Conservation (phyloP, 35 echinoderm and acorn worm genomes). For the Eucidaris tribuloides region DNA sequence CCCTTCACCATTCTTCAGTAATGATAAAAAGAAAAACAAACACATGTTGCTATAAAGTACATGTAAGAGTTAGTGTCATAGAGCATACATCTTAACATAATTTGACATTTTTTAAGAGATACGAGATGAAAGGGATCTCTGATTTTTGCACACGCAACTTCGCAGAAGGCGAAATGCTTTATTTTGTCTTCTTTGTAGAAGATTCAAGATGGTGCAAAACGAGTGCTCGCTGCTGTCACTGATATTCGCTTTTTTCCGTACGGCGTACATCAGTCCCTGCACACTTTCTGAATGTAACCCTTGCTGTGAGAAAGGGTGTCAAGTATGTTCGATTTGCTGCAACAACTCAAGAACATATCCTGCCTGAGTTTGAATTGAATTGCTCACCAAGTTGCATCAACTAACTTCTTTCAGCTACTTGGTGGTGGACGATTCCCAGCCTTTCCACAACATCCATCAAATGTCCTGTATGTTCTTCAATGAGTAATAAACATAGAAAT, state of each 20-base stretch:
- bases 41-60: too few relatives aligned
- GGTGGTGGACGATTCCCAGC: conserved; percentile 51
- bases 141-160: conserved; percentile 27
- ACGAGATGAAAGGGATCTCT: conserved; percentile 20
- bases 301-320: conserved; percentile 38
- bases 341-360: conserved; percentile 22
- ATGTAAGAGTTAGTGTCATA: too few relatives aligned
- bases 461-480: conserved; percentile 20
- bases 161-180: conserved; percentile 42
- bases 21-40: too few relatives aligned
- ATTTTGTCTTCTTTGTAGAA: neutral
- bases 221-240: neutral
- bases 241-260: neutral
- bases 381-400: conserved; percentile 5
- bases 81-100: too few relatives aligned
- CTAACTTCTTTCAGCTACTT: conserved; percentile 27
- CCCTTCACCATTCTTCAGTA: too few relatives aligned
- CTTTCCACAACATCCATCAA: conserved; percentile 26
- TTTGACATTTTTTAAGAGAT: too few relatives aligned
- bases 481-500: conserved; percentile 22
- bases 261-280: conserved; percentile 25
- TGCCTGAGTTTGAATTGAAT: neutral
- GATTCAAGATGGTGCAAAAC: conserved; percentile 49
- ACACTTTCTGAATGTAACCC: conserved; percentile 20
- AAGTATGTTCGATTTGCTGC: conserved; percentile 11